Percentiles rank a stretch among this genome's conserved stretches.
Evolutionary conservation across 2,797 vertebrate species (phyloP).

Genomic region (Macroramphosus scolopax): DNA sequence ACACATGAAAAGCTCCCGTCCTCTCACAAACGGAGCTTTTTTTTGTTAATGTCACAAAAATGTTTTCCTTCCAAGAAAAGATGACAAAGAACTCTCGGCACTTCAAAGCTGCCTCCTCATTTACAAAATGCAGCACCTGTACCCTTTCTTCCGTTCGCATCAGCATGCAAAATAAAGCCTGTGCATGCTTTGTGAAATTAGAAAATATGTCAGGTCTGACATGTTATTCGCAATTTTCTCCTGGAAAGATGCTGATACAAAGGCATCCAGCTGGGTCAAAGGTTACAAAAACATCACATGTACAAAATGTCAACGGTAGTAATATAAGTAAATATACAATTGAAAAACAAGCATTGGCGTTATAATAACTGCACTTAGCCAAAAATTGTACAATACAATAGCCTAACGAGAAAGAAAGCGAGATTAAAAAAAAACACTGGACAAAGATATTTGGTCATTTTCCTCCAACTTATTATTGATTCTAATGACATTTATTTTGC

Average conservation of each 20-base stretch:
- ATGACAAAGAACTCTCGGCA: background rate
- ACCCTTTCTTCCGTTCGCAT: slow-evolving; percentile 2
- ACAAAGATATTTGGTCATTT: slow-evolving; percentile 14
- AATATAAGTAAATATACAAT: background rate
- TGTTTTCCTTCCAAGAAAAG: slow-evolving; percentile 6
- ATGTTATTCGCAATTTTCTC: no score
- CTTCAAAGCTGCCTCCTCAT: slow-evolving; percentile 5
- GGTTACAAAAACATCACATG: no score
- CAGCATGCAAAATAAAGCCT: slow-evolving; percentile 1
- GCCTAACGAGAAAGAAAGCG: slow-evolving; percentile 1
- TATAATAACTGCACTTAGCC: slow-evolving; percentile 9
- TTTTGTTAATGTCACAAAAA: slow-evolving; percentile 11
- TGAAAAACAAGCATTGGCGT: background rate
- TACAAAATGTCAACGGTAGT: no score
- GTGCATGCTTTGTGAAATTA: background rate
- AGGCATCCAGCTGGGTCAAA: no score
- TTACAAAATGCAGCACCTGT: slow-evolving; percentile 11
- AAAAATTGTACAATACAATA: slow-evolving; percentile 7
- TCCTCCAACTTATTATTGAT: background rate
- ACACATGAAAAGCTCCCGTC: slow-evolving; percentile 14
- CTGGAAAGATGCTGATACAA: no score
- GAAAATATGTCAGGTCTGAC: no score
- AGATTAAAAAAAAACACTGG: slow-evolving; percentile 3
- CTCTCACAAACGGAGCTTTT: background rate
- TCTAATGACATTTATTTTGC: slow-evolving; percentile 8